Evolutionary conservation across 2,797 vertebrate species (phyloP).

Genomic region (Darevskia nairensis): DNA sequence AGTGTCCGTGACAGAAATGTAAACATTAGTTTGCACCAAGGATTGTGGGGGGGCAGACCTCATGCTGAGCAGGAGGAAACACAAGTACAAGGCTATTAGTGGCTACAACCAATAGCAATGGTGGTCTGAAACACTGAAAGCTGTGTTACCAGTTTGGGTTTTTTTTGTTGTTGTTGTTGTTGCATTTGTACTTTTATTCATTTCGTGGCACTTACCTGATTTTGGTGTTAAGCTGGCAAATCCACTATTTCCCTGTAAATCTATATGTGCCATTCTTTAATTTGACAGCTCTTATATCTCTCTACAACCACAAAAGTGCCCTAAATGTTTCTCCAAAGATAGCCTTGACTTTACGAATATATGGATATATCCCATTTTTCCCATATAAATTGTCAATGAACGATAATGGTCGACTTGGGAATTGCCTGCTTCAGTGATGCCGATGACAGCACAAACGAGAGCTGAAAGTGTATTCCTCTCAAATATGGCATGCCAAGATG

Average conservation of each 20-base stretch:
- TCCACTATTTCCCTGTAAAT: neutral
- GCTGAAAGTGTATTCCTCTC: neutral
- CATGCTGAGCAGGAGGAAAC: too few relatives aligned
- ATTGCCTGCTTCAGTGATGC: neutral
- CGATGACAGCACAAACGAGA: neutral
- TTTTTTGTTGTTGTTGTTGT: neutral
- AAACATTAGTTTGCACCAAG: too few relatives aligned
- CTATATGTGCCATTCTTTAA: neutral
- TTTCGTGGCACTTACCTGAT: neutral
- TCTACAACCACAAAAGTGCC: neutral
- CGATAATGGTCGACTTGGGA: neutral
- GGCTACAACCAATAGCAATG: neutral
- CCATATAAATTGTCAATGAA: constrained; percentile 11
- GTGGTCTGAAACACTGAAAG: neutral
- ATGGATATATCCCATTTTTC: neutral
- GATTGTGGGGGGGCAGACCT: neutral
- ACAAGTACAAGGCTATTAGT: too few relatives aligned
- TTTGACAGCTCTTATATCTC: neutral
- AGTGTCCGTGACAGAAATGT: too few relatives aligned
- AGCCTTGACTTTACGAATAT: neutral
- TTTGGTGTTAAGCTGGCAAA: neutral
- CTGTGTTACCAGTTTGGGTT: neutral
- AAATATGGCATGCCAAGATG: neutral
- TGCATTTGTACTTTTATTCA: neutral
- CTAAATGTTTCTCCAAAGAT: neutral